phyloP scores from a whole-genome alignment of 1,140 invertebrate genomes.

The Brachionus calyciflorus region DNA sequence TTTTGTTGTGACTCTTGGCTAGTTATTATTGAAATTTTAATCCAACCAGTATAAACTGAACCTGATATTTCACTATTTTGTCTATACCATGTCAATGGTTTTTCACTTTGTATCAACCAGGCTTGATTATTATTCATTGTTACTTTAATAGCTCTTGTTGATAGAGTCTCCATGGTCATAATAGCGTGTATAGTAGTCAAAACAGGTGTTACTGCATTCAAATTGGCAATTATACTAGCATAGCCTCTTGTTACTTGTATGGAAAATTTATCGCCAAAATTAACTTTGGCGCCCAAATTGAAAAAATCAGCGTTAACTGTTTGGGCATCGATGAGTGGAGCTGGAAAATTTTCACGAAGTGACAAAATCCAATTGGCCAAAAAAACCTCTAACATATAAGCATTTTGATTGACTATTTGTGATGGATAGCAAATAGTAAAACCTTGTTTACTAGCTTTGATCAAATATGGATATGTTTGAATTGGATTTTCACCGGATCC shows the following conservation, averaged over 20 bases:
- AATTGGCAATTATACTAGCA: not conserved
- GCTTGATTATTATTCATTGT: slow-evolving; percentile 18
- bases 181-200: slow-evolving; percentile 14
- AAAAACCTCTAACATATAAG: not conserved
- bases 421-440: slow-evolving; percentile 23
- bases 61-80: not conserved
- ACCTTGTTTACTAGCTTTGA: not conserved
- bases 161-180: not conserved
- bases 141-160: not conserved
- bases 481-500: slow-evolving; percentile 30
- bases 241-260: not conserved
- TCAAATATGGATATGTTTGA: slow-evolving; percentile 11
- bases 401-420: slow-evolving; percentile 25
- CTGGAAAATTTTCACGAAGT: not conserved
- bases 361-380: slow-evolving; percentile 5
- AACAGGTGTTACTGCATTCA: not conserved
- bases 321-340: not conserved
- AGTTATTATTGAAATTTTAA: slow-evolving; percentile 6
- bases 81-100: not conserved
- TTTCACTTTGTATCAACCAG: slow-evolving; percentile 9
- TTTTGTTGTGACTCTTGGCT: not conserved
- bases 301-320: slow-evolving; percentile 38
- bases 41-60: not conserved
- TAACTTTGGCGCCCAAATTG: not conserved
- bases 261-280: slow-evolving; percentile 26